phyloP scores from a whole-genome alignment of 1,140 invertebrate genomes.

The Meloidogyne chitwoodi region DNA sequence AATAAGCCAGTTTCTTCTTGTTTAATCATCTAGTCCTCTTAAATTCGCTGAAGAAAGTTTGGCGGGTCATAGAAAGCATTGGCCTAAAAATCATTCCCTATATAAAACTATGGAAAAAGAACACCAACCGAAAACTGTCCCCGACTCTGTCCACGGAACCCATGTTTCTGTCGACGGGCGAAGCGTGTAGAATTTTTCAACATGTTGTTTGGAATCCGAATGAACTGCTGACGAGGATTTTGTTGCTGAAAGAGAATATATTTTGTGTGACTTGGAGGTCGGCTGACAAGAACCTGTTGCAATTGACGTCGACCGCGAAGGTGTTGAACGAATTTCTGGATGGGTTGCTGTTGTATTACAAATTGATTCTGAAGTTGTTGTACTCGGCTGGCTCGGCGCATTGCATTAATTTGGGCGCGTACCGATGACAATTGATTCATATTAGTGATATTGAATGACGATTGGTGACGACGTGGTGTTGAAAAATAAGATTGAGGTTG shows the following conservation, averaged over 20 bases:
- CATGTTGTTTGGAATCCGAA: neutral
- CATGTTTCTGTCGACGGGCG: neutral
- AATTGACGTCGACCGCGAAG: neutral
- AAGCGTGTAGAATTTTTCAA: neutral
- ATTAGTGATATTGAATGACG: neutral
- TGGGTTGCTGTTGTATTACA: neutral
- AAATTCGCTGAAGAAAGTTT: constrained; percentile 38
- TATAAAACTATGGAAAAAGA: neutral
- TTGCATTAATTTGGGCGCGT: constrained; percentile 22
- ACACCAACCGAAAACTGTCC: neutral
- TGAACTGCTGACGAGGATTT: neutral
- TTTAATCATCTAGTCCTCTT: neutral
- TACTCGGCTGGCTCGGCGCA: constrained; percentile 11
- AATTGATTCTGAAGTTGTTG: constrained; percentile 16
- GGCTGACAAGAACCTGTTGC: neutral
- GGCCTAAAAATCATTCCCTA: neutral
- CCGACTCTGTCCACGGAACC: neutral
- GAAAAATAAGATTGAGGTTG: neutral
- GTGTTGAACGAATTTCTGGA: neutral
- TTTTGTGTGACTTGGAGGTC: neutral
- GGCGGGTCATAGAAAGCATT: constrained; percentile 40
- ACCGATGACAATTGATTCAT: neutral
- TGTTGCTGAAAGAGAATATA: constrained; percentile 11
- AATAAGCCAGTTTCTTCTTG: neutral
- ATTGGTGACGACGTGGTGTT: neutral